Evolutionary conservation across 2,797 vertebrate genomes (phyloP).

Genomic region (Otolemur crassicaudatus): DNA sequence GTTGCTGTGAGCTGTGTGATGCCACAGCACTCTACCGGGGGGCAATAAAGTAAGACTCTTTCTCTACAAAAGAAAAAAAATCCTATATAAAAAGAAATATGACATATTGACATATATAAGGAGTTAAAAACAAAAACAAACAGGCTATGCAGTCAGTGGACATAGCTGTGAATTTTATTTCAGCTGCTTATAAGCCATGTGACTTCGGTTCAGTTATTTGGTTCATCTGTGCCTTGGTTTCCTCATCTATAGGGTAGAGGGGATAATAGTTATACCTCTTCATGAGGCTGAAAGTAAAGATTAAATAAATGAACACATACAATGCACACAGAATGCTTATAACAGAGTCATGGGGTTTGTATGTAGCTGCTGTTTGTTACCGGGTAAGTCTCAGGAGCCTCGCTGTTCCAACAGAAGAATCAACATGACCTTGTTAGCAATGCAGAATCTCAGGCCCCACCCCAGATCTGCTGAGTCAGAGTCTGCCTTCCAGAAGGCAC

Average conservation of each 20-base stretch:
- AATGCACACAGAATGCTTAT: neutral
- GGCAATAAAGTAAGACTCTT: too few relatives aligned
- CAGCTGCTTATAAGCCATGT: neutral
- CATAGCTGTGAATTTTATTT: neutral
- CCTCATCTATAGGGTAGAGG: neutral
- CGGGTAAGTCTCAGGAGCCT: neutral
- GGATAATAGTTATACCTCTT: neutral
- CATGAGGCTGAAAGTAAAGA: neutral
- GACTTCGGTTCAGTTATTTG: neutral
- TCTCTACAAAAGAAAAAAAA: too few relatives aligned
- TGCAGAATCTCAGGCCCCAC: neutral
- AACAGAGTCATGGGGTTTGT: neutral
- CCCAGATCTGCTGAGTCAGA: neutral
- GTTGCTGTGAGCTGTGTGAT: too few relatives aligned
- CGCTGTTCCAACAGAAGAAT: neutral
- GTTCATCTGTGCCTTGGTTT: rapidly evolving
- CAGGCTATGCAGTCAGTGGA: neutral
- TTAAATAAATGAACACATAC: neutral
- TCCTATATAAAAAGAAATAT: too few relatives aligned
- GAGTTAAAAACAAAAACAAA: neutral
- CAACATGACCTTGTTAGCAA: neutral
- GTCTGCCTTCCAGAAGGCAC: neutral
- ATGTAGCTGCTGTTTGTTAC: neutral
- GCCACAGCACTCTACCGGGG: too few relatives aligned
- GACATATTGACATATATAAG: neutral